Base-by-base conservation (phyloP, 2,797 vertebrate genomes). In the Platalea minor region DNA sequence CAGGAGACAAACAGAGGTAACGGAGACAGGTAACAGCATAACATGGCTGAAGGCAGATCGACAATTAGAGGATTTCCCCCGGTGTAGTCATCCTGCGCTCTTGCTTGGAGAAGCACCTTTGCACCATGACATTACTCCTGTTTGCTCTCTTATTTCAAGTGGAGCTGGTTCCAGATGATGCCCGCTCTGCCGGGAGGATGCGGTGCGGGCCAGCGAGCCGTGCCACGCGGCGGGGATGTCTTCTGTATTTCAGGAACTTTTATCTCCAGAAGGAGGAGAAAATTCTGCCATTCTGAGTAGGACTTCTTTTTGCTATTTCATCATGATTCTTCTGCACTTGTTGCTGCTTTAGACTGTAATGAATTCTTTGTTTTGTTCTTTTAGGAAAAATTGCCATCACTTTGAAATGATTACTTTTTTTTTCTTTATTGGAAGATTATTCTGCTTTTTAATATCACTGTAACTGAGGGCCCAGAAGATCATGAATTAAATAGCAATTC, bases 401-500 rank as follows among this genome's bases (percentile, higher is more conserved):
- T 90, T 70, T 87, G 37, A 69, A 91, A 77, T 72, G 24, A 54
- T 84, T 86, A 50, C 46, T 33, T 51, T 37, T 35, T 35, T 89
- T 83, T 89, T 31, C 46, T 63, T 80, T 81, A 74, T 41, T 90
- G 50, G 81, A 88, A 76, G 37, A 68, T 91, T 88, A 70, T 82
- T 83, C 15, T 95, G 57, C 73, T 82, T 94, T 96, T 90, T 94
- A 91, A 80, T 79, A 91, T 74, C 28, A 2, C 85, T 92, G 89
- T 77, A 79, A 91, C 72, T 46, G 81, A 80, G 85, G 81, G 54
- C 26, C 70, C 59, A 86, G 86, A 60, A 70, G 57, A 83, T 91
- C n/a, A 65, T 41, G 70, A 39, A 45, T 93, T 82, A 90, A 72
- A 85, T 64, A 78, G 88, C 79, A 45, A 8, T 48, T 80, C 76